phyloP scores from a whole-genome alignment of 1,140 invertebrate species.

The Plectrocnemia conspersa region DNA sequence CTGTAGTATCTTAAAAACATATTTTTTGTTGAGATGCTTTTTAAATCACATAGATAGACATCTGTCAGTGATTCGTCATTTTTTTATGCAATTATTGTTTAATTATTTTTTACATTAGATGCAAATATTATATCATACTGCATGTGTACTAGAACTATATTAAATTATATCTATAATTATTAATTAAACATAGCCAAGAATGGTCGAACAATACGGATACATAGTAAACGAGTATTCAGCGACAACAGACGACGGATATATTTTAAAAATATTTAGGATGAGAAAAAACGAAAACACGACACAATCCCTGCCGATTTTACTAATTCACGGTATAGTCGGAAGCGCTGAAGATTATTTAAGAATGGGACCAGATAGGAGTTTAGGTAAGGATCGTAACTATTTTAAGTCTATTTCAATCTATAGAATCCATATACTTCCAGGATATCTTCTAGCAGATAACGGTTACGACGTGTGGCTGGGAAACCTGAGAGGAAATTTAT shows the following conservation, averaged over 20 bases:
- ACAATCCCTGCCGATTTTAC: background rate
- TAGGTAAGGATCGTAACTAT: slow-evolving; percentile 8
- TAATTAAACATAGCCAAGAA: background rate
- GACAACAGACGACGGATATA: slow-evolving; percentile 12
- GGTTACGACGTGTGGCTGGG: slow-evolving; percentile 76
- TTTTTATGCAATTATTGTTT: background rate
- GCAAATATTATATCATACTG: background rate
- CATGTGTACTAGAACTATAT: background rate
- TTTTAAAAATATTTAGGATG: slow-evolving; percentile 10
- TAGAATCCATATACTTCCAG: slow-evolving; percentile 39
- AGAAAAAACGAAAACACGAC: too few species aligned
- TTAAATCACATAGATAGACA: background rate
- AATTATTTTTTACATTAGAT: background rate
- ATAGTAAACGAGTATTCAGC: slow-evolving; percentile 6
- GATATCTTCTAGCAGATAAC: slow-evolving; percentile 56
- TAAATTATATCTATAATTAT: background rate
- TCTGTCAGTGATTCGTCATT: too few species aligned
- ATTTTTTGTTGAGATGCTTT: background rate
- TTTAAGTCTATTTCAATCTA: background rate
- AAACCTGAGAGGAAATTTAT: slow-evolving; percentile 63
- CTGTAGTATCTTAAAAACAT: background rate
- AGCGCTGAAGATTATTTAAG: slow-evolving; percentile 10
- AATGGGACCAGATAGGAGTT: slow-evolving; percentile 7
- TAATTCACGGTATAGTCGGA: slow-evolving; percentile 16
- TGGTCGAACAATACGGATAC: slow-evolving; percentile 4